phyloP scores from a whole-genome alignment of 1,140 invertebrate species.

The Asbolus verrucosus region DNA sequence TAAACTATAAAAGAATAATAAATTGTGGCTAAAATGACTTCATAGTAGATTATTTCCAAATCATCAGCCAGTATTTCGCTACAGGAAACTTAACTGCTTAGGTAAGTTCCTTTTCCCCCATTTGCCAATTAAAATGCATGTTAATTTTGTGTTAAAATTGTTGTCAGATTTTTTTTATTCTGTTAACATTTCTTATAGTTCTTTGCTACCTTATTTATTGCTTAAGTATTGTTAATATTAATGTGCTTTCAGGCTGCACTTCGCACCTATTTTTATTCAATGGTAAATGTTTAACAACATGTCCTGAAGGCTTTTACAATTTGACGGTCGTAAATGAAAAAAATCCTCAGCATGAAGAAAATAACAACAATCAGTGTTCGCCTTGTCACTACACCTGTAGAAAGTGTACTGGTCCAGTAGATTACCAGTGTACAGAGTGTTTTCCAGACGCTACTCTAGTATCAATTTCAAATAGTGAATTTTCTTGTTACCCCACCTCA shows the following conservation, averaged over 20 bases:
- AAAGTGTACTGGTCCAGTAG: slow-evolving; percentile 69
- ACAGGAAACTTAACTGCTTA: slow-evolving; percentile 21
- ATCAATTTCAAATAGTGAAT: slow-evolving; percentile 54
- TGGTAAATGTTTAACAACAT: slow-evolving; percentile 64
- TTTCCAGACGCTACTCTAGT: slow-evolving; percentile 67
- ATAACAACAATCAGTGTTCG: slow-evolving; percentile 54
- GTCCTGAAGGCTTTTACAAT: slow-evolving; percentile 64
- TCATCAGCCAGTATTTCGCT: slow-evolving; percentile 32
- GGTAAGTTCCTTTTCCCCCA: slow-evolving; percentile 35
- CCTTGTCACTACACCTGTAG: slow-evolving; percentile 73
- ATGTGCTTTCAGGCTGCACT: slow-evolving; percentile 66
- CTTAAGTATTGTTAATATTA: slow-evolving; percentile 15
- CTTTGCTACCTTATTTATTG: slow-evolving; percentile 18
- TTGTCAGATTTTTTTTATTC: slow-evolving; percentile 60
- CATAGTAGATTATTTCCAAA: slow-evolving; percentile 39
- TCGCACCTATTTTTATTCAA: slow-evolving; percentile 61
- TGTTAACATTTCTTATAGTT: slow-evolving; percentile 26
- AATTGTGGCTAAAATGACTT: slow-evolving; percentile 57
- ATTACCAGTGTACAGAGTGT: slow-evolving; percentile 70
- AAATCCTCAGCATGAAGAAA: slow-evolving; percentile 7
- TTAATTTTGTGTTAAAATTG: slow-evolving; percentile 60
- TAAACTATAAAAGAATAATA: slow-evolving; percentile 60
- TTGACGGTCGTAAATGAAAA: slow-evolving; percentile 1
- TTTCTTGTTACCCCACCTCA: slow-evolving; percentile 64
- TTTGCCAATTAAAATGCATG: slow-evolving; percentile 47